Evolutionary conservation across 1,140 invertebrate genomes (phyloP).

Genomic region (Druon quercuslanigerum): DNA sequence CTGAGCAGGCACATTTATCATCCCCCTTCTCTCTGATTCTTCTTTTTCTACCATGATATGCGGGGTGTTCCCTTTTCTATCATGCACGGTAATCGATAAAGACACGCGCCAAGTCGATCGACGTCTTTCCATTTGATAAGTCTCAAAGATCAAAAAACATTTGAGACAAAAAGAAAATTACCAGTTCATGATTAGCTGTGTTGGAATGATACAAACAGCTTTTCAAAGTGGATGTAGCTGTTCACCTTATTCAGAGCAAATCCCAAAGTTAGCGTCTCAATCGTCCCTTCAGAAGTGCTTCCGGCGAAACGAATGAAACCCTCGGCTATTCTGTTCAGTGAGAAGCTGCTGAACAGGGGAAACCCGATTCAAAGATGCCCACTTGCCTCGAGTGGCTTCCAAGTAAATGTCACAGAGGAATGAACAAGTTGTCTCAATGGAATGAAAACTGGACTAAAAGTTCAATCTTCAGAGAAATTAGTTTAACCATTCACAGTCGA

Average conservation of each 20-base stretch:
- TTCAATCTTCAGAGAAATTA: too few relatives aligned
- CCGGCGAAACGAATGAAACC: conserved; percentile 68
- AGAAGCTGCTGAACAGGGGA: conserved; percentile 40
- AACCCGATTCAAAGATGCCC: conserved; percentile 64
- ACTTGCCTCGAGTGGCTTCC: conserved; percentile 65
- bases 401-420: conserved; percentile 43
- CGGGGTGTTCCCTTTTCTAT: conserved; percentile 42
- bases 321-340: conserved; percentile 46
- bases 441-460: too few relatives aligned
- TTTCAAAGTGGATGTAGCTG: conserved; percentile 12
- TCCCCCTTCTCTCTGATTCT: conserved; percentile 46
- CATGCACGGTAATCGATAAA: conserved; percentile 38
- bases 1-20: conserved; percentile 59
- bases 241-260: conserved; percentile 27
- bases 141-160: not conserved
- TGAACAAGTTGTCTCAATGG: conserved; percentile 40
- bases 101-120: conserved; percentile 24
- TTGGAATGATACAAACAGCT: conserved; percentile 31
- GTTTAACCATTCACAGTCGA: too few relatives aligned
- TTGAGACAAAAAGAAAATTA: not conserved
- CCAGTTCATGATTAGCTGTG: conserved; percentile 27
- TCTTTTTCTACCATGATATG: conserved; percentile 45
- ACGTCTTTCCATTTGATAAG: conserved; percentile 19
- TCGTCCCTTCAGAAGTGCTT: conserved; percentile 66
- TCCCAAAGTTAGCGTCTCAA: conserved; percentile 54